phyloP scores from a whole-genome alignment of 2,888 invertebrate genomes.

The Apotomis betuletana region DNA sequence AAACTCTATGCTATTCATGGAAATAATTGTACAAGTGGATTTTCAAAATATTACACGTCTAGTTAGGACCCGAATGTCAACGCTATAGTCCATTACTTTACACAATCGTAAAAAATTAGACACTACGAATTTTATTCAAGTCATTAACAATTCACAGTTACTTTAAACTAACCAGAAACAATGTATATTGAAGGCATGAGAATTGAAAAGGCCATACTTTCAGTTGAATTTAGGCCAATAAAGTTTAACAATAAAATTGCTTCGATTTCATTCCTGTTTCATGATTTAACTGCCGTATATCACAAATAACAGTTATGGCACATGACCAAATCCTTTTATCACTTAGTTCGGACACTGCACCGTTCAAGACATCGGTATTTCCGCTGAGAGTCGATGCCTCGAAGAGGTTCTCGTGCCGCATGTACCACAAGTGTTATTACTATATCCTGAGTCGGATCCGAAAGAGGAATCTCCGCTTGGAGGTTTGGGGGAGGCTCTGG shows the following conservation, averaged over 20 bases:
- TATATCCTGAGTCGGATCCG: constrained; percentile 93
- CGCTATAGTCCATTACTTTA: constrained; percentile 59
- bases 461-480: constrained; percentile 90
- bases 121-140: constrained; percentile 57
- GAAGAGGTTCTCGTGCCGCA: constrained; percentile 85
- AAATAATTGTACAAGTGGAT: constrained; percentile 45
- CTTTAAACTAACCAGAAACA: constrained; percentile 35
- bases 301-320: constrained; percentile 56
- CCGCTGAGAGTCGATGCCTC: constrained; percentile 76
- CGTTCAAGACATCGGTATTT: constrained; percentile 80
- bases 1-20: constrained; percentile 41
- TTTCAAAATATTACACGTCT: constrained; percentile 47
- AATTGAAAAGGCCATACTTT: constrained; percentile 61
- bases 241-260: constrained; percentile 70
- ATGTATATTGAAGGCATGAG: constrained; percentile 63
- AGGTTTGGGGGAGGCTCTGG: constrained; percentile 82
- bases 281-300: constrained; percentile 40
- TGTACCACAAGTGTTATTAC: constrained; percentile 90
- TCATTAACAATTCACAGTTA: constrained; percentile 41
- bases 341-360: constrained; percentile 51
- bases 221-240: constrained; percentile 54
- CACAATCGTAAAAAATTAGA: constrained; percentile 70
- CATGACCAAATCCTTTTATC: constrained; percentile 52
- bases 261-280: constrained; percentile 40
- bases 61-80: constrained; percentile 55